These are phyloP conservation scores for Verasper variegatus DNA, from an alignment of 2,113 vertebrate species.

Conservation along the genomic window DNA sequence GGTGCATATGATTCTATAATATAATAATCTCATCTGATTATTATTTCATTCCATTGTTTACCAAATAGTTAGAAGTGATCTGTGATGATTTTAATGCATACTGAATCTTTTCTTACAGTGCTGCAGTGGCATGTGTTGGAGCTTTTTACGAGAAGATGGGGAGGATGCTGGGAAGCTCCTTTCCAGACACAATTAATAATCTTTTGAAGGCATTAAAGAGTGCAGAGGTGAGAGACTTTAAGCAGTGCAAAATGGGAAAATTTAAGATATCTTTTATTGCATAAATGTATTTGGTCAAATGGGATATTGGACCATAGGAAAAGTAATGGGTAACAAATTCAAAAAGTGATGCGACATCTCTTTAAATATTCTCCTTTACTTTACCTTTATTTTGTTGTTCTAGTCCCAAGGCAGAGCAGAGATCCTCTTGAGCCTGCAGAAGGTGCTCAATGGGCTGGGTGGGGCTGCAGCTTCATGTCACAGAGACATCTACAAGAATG, in stretches of 20 bases:
- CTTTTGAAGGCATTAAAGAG: constrained; percentile 96
- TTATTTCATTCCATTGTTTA: neutral
- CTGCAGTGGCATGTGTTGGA: constrained; percentile 96
- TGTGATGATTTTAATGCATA: neutral
- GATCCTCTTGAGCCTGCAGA: constrained; percentile 97
- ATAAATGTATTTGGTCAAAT: neutral
- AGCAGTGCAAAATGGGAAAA: neutral
- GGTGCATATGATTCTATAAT: neutral
- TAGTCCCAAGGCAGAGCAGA: constrained; percentile 97
- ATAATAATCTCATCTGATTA: neutral
- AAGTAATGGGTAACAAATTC: neutral
- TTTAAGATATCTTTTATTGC: neutral
- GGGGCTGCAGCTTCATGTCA: constrained; percentile 98
- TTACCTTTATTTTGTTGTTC: constrained; percentile 14
- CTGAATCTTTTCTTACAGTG: constrained; percentile 77
- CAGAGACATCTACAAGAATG: constrained; percentile 97
- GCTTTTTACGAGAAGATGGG: constrained; percentile 99
- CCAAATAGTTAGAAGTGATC: neutral
- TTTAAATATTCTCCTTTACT: neutral
- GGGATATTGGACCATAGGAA: neutral
- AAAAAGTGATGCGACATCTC: neutral
- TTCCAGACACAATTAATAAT: constrained; percentile 98
- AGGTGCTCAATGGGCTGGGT: constrained; percentile 92
- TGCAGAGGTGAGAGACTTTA: constrained; percentile 88
- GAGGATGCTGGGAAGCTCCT: constrained; percentile 96